Percentiles rank a stretch among this genome's conserved stretches.
Conservation (phyloP, 1,140 invertebrate species). For the Diuraphis noxia region DNA sequence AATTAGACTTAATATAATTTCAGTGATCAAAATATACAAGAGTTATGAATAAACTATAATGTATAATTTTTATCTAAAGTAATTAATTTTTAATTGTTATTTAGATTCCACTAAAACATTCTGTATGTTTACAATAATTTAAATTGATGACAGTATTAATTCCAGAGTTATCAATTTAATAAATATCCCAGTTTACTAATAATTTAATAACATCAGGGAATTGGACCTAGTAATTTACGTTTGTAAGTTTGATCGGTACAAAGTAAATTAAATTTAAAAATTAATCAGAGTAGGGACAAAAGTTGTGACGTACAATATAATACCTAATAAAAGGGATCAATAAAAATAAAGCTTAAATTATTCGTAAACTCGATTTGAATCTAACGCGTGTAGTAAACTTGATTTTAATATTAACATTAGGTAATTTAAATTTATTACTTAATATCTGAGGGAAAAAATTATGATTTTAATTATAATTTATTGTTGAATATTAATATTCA, state of each 20-base stretch:
- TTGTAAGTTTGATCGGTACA: background rate
- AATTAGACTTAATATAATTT: background rate
- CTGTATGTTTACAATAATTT: background rate
- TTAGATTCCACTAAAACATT: background rate
- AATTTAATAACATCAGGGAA: background rate
- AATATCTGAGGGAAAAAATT: background rate
- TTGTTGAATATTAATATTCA: background rate
- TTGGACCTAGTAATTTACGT: background rate
- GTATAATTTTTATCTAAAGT: background rate
- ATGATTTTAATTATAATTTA: background rate
- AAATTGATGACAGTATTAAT: background rate
- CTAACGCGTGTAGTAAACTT: background rate
- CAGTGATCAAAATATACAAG: background rate
- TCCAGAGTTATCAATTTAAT: background rate
- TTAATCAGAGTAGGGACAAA: background rate
- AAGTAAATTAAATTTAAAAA: constrained; percentile 1
- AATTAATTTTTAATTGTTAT: constrained; percentile 7
- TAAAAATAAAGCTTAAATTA: background rate
- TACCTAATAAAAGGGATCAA: background rate
- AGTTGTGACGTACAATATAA: background rate
- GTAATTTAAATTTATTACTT: background rate
- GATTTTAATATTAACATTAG: background rate
- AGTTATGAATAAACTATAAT: background rate
- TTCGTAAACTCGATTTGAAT: background rate
- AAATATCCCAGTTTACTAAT: background rate